These are phyloP conservation scores for Drosophila monieri DNA, from an alignment of 2,888 invertebrate species.

Conservation along the genomic window DNA sequence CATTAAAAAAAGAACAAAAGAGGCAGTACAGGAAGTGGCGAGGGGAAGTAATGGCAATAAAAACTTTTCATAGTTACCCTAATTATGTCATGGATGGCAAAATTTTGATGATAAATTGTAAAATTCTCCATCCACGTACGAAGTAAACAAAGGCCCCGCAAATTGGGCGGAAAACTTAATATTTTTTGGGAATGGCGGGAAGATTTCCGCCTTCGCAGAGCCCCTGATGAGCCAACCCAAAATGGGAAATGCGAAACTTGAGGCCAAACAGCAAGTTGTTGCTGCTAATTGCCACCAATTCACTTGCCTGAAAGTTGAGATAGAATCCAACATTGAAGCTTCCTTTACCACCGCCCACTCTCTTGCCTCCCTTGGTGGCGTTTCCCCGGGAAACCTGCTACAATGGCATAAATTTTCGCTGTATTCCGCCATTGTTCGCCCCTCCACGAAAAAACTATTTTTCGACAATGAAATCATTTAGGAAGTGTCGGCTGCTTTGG, in stretches of 20 bases:
- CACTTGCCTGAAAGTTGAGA: constrained; percentile 42
- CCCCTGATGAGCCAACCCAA: constrained; percentile 11
- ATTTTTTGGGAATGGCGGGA: constrained; percentile 8
- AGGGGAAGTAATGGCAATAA: not conserved
- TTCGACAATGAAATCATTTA: constrained; percentile 74
- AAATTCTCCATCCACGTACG: constrained; percentile 13
- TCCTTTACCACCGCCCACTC: not conserved
- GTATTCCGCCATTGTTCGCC: constrained; percentile 47
- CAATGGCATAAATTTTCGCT: constrained; percentile 44
- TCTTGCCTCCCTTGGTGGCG: not conserved
- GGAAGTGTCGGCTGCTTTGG: constrained; percentile 53
- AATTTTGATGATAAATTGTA: constrained; percentile 32
- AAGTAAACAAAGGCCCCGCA: constrained; percentile 26
- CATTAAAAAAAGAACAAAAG: constrained; percentile 2
- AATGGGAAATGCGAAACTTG: constrained; percentile 54
- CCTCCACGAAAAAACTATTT: constrained; percentile 49
- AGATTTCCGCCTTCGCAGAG: constrained; percentile 6
- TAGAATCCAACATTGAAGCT: constrained; percentile 24
- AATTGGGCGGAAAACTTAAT: constrained; percentile 36
- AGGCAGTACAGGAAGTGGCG: not conserved
- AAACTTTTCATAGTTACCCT: constrained; percentile 23
- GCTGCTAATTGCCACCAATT: constrained; percentile 75
- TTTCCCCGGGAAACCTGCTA: constrained; percentile 9
- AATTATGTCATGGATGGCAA: constrained; percentile 29
- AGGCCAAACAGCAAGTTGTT: constrained; percentile 75